Evolutionary conservation across 2,797 vertebrate genomes (phyloP), one percentile per base, ranked within the genome.

Genomic region (Sebastes paucispinis): DNA sequence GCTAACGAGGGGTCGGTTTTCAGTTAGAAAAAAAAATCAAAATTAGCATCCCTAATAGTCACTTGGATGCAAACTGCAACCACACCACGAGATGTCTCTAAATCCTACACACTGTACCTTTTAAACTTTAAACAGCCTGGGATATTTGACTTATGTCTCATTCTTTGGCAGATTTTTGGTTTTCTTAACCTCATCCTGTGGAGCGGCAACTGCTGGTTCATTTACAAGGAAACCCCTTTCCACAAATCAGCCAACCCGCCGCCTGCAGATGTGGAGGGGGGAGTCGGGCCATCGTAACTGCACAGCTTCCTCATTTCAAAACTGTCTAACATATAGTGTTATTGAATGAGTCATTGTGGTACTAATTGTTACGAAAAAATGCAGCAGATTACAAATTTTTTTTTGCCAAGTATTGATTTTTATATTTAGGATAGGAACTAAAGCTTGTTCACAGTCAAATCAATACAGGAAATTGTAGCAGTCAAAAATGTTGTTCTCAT

Each of bases 131-230:
- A 6, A 31, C 18, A 18, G 1, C 22, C 3, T 74, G 6, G 5
- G 6, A 13, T 50, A 1, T 81, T 71, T 80, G 6, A 84, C 47
- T 57, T 8, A 1, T 8, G 3, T 54, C 24, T 77, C 14, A 5
- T 62, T 83, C 29, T 72, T 79, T 57, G 66, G 71, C 85, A 98
- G 98, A 96, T 97, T 84, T 98, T 98, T 50, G 98, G 98, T 72
- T 99, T 98, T 90, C 95, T 99, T 84, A 99, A 97, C 92, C 96
- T 99, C 79, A 94, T 98, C 90, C 93, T 99, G 89, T 99, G 98
- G 98, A 95, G 94, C 3, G 96, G 97, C 68, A 98, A 98, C 94
- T 97, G 97, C 91, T 99, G 98, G 98, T 98, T 98, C 94, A 97
- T 98, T 89, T 99, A 95, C 93, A 98, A 98, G 94, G 98, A 99